phyloP scores from a whole-genome alignment of 2,797 vertebrate genomes.

The Chiloscyllium punctatum region DNA sequence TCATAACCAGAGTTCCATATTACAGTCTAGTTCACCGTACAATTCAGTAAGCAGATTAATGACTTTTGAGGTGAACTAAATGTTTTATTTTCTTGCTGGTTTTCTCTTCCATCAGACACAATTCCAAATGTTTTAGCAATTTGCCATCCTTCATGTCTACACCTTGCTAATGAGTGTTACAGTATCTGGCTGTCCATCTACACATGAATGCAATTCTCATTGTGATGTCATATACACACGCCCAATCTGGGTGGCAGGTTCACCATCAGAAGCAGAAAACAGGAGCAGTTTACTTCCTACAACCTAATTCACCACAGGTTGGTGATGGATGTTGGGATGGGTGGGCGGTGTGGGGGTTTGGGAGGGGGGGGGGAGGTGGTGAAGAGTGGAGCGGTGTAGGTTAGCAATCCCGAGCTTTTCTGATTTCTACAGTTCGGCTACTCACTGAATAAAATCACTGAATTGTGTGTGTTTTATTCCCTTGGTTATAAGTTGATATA shows the following conservation, averaged over 20 bases:
- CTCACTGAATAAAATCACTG: neutral
- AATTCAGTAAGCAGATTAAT: neutral
- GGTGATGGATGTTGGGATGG: too few species aligned
- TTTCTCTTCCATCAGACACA: neutral
- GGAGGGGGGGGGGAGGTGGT: too few species aligned
- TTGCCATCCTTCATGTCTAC: neutral
- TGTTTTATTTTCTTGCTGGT: neutral
- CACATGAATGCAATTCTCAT: too few species aligned
- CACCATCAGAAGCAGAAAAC: neutral
- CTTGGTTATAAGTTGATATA: neutral
- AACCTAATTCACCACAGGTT: neutral
- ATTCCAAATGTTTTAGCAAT: neutral
- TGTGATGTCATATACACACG: neutral
- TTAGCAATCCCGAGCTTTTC: neutral
- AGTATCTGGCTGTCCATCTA: too few species aligned
- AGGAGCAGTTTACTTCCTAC: neutral
- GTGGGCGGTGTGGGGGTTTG: too few species aligned
- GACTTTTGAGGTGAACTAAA: neutral
- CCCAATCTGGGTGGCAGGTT: neutral
- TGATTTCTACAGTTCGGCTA: neutral
- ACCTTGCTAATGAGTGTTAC: neutral
- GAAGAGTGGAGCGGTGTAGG: too few species aligned
- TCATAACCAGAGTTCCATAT: neutral
- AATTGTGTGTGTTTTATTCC: neutral
- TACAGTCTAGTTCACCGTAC: neutral